Evolutionary conservation across 1,140 invertebrate species (phyloP).

Genomic region (Berghia stephanieae): DNA sequence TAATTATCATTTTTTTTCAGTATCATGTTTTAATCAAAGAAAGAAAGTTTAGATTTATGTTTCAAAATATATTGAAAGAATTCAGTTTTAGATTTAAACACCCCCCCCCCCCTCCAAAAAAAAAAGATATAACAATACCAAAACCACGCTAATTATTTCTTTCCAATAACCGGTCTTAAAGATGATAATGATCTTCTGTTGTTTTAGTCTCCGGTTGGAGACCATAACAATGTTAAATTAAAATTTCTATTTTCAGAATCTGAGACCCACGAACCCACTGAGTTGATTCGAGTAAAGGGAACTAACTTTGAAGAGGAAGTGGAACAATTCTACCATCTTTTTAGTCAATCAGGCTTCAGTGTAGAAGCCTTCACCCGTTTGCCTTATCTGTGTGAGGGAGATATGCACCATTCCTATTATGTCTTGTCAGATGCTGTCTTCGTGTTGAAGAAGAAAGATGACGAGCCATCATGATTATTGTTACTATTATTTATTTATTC

Average conservation of each 20-base stretch:
- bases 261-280: slow-evolving; percentile 77
- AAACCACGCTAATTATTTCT: background rate
- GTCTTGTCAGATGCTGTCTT: slow-evolving; percentile 89
- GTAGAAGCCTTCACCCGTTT: slow-evolving; percentile 82
- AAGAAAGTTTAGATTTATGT: too few species aligned
- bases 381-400: slow-evolving; percentile 94
- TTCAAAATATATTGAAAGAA: too few species aligned
- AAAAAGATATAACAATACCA: too few species aligned
- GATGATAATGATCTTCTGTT: background rate
- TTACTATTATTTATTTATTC: too few species aligned
- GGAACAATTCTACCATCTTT: slow-evolving; percentile 77
- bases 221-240: background rate
- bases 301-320: slow-evolving; percentile 83
- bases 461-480: slow-evolving; percentile 13
- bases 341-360: slow-evolving; percentile 77
- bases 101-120: too few species aligned
- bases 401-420: slow-evolving; percentile 90
- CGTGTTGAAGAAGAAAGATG: slow-evolving; percentile 63
- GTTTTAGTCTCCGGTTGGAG: background rate
- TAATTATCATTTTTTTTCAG: too few species aligned
- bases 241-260: slow-evolving; percentile 64
- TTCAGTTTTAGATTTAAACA: too few species aligned
- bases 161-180: background rate
- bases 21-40: too few species aligned
- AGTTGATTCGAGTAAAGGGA: slow-evolving; percentile 77